Percentiles rank a stretch among this genome's conserved stretches.
phyloP scores from a whole-genome alignment of 2,797 vertebrate genomes.

The Chaunax sp. region DNA sequence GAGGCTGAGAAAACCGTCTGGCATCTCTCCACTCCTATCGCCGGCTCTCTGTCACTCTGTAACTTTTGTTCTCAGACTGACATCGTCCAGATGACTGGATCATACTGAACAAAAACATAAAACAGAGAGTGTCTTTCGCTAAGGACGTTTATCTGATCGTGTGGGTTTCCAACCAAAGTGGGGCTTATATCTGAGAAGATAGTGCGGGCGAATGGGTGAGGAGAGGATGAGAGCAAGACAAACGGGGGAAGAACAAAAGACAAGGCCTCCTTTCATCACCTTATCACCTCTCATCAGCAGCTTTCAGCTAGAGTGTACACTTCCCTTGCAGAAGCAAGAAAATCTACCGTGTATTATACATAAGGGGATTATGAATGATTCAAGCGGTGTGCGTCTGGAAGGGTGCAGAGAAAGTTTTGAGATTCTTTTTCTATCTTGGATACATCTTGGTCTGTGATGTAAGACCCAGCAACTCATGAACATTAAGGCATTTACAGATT shows the following conservation, averaged over 20 bases:
- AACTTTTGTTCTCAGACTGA: constrained; percentile 21
- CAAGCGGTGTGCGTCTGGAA: constrained; percentile 36
- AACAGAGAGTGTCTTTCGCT: constrained; percentile 29
- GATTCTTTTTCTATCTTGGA: constrained; percentile 28
- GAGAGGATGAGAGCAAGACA: constrained; percentile 24
- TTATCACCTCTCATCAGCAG: constrained; percentile 70
- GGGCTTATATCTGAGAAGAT: constrained; percentile 14
- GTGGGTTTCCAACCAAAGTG: constrained; percentile 37
- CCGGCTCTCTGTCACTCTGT: constrained; percentile 15
- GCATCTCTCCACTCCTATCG: constrained; percentile 36
- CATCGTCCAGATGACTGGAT: constrained; percentile 16
- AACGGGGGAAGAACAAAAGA: constrained; percentile 45
- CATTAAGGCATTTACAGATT: constrained; percentile 37
- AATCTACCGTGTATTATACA: constrained; percentile 62
- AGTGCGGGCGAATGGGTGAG: constrained; percentile 1
- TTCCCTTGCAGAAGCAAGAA: constrained; percentile 36
- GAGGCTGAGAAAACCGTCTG: constrained; percentile 51
- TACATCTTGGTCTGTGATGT: constrained; percentile 39
- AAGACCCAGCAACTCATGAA: constrained; percentile 36
- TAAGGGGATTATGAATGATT: constrained; percentile 74
- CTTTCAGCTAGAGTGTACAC: constrained; percentile 40
- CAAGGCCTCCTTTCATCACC: constrained; percentile 62
- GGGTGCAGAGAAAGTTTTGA: constrained; percentile 40
- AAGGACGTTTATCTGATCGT: constrained; percentile 51
- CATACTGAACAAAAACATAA: constrained; percentile 26